phyloP scores from a whole-genome alignment of 2,888 invertebrate genomes.

The Trichogramma dendrolimi region DNA sequence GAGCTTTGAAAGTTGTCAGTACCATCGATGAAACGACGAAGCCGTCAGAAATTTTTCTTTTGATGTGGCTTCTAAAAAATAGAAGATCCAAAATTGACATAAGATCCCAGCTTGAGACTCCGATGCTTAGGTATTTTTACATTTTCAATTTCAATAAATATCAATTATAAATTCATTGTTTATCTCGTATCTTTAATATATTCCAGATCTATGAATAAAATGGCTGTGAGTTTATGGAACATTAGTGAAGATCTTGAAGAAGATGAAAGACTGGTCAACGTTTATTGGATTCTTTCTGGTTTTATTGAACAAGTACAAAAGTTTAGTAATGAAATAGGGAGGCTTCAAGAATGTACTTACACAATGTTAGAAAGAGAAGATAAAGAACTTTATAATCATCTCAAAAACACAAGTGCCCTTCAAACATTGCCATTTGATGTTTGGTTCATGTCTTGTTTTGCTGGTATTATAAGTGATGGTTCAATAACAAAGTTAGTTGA shows the following conservation, averaged over 20 bases:
- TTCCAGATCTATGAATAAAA: slow-evolving; percentile 46
- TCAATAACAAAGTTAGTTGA: slow-evolving; percentile 68
- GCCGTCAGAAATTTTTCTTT: slow-evolving; percentile 65
- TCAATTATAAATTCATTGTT: not conserved
- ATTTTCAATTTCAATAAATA: not conserved
- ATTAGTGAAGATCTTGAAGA: slow-evolving; percentile 64
- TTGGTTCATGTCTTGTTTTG: slow-evolving; percentile 82
- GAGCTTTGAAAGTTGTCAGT: slow-evolving; percentile 67
- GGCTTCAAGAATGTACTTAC: slow-evolving; percentile 65
- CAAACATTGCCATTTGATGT: slow-evolving; percentile 65
- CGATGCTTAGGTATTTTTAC: slow-evolving; percentile 40
- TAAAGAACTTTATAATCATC: slow-evolving; percentile 64
- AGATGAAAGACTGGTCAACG: slow-evolving; percentile 57
- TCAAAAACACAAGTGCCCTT: slow-evolving; percentile 63
- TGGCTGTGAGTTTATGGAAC: slow-evolving; percentile 65
- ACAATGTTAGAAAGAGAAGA: slow-evolving; percentile 76
- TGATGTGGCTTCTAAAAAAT: slow-evolving; percentile 78
- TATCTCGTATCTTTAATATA: not conserved
- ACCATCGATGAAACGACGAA: slow-evolving; percentile 63
- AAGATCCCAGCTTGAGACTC: slow-evolving; percentile 43
- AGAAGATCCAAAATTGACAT: slow-evolving; percentile 59
- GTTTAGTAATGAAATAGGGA: slow-evolving; percentile 63
- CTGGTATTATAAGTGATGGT: slow-evolving; percentile 72
- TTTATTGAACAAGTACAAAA: slow-evolving; percentile 68
- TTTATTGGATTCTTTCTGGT: slow-evolving; percentile 78